Base-by-base conservation (phyloP, 2,888 invertebrate species). In the Elysia crispata region DNA sequence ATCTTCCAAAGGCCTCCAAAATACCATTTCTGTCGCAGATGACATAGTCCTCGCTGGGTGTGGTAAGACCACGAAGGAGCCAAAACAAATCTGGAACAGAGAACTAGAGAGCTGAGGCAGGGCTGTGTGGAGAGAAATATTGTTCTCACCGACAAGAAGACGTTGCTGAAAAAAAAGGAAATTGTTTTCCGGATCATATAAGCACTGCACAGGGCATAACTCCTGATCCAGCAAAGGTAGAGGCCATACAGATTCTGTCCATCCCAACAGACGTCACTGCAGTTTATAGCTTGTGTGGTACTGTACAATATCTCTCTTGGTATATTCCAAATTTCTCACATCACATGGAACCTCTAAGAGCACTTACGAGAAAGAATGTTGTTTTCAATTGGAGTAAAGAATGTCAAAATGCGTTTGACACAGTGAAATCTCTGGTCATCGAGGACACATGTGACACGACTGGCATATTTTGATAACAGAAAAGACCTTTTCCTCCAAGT, bases 241-340 rank as follows among this genome's bases (percentile, higher is more conserved):
- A 60, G 23, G 15, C 60, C n/a, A 60, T 60, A 23, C 8, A 20
- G 23, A 18, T 76, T 84, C 81, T 84, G 78, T 79, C 81, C 0
- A 15, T 69, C 11, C 83, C 85, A 15, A 82, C 77, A 18, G 81
- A 84, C 77, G 82, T 83, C 0, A 62, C 74, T 20, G 84, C 69
- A 1, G 83, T 86, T 1, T 80, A 77, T 69, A 60, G 83, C 41
- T 76, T 85, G 3, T 85, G 82, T 76, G 85, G 84, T 13, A 81
- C 84, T 54, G 69, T 41, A 41, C 3, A 41, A 3, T 83, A 86
- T 62, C 74, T 86, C 77, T 25, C 73, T 1, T 57, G 33, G 20
- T 81, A 79, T 75, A 20, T 83, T 18, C 77, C 79, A 6, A 70
- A 80, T 13, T 67, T 81, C 1, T 50, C 74, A 13, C 6, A 41